These are phyloP conservation scores for Enteromius trimaculatus DNA, from an alignment of 2,797 vertebrate species.

Conservation along the genomic window DNA sequence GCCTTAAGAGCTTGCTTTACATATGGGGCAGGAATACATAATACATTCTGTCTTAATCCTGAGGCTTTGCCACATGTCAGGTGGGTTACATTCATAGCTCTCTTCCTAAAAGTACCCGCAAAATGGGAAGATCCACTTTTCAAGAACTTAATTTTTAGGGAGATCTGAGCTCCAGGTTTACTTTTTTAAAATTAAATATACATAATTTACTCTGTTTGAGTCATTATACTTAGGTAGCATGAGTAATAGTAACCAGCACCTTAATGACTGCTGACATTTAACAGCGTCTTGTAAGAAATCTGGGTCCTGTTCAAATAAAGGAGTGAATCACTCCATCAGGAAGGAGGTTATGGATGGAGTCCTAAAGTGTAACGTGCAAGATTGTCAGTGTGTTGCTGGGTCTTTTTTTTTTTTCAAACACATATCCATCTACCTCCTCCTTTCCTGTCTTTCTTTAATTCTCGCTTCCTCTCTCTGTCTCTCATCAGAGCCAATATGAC, in stretches of 20 bases:
- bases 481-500: conserved; percentile 52
- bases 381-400: conserved; percentile 79
- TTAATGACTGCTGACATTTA: conserved; percentile 47
- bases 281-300: conserved; percentile 47
- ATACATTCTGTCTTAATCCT: conserved; percentile 72
- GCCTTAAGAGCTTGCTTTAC: conserved; percentile 33
- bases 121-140: conserved; percentile 44
- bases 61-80: conserved; percentile 66
- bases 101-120: conserved; percentile 63
- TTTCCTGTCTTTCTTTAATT: conserved; percentile 36
- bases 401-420: conserved; percentile 58
- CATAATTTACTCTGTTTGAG: conserved; percentile 50
- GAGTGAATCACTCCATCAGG: conserved; percentile 59
- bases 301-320: conserved; percentile 63
- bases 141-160: conserved; percentile 62
- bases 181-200: conserved; percentile 51
- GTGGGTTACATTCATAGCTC: conserved; percentile 76
- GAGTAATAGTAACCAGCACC: conserved; percentile 61
- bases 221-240: conserved; percentile 63
- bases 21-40: conserved; percentile 33
- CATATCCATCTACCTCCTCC: conserved; percentile 68
- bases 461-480: conserved; percentile 33
- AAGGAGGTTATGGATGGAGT: conserved; percentile 69
- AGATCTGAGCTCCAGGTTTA: conserved; percentile 62
- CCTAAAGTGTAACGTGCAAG: conserved; percentile 79